Evolutionary conservation across 2,888 invertebrate genomes (phyloP).

Genomic region (Acanthococcus lagerstroemiae): DNA sequence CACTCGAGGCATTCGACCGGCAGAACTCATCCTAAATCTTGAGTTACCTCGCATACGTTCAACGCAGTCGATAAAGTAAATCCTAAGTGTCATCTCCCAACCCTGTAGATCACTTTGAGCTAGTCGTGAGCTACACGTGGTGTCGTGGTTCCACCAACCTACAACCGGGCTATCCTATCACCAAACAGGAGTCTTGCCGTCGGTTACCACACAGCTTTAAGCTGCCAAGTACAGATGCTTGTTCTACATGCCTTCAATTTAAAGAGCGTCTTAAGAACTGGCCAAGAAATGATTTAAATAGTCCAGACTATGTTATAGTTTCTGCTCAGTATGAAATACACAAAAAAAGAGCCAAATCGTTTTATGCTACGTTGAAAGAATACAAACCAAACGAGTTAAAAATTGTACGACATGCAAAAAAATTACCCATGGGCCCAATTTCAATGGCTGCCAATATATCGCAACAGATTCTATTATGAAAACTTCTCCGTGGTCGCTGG

Average conservation of each 20-base stretch:
- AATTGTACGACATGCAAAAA: conserved; percentile 40
- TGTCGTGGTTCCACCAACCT: too few relatives aligned
- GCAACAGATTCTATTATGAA: conserved; percentile 39
- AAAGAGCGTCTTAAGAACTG: background rate
- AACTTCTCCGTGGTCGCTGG: conserved; percentile 40
- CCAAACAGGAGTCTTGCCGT: too few relatives aligned
- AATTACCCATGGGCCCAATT: conserved; percentile 38
- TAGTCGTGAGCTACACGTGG: too few relatives aligned
- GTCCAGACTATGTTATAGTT: background rate
- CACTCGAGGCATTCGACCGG: too few relatives aligned
- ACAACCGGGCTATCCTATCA: too few relatives aligned
- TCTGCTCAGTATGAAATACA: conserved; percentile 35
- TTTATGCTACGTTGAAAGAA: conserved; percentile 35
- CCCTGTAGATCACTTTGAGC: too few relatives aligned
- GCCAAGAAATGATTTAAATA: background rate
- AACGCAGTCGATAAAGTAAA: too few relatives aligned
- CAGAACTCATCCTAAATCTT: too few relatives aligned
- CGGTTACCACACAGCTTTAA: too few relatives aligned
- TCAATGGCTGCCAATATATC: conserved; percentile 40
- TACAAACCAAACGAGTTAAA: conserved; percentile 32
- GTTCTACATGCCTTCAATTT: background rate
- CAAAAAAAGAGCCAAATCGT: conserved; percentile 36
- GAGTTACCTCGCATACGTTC: too few relatives aligned
- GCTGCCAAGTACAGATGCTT: background rate
- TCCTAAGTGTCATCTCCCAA: too few relatives aligned